Evolutionary conservation across 2,888 invertebrate genomes (phyloP).

Genomic region (Blastobasis adustella): DNA sequence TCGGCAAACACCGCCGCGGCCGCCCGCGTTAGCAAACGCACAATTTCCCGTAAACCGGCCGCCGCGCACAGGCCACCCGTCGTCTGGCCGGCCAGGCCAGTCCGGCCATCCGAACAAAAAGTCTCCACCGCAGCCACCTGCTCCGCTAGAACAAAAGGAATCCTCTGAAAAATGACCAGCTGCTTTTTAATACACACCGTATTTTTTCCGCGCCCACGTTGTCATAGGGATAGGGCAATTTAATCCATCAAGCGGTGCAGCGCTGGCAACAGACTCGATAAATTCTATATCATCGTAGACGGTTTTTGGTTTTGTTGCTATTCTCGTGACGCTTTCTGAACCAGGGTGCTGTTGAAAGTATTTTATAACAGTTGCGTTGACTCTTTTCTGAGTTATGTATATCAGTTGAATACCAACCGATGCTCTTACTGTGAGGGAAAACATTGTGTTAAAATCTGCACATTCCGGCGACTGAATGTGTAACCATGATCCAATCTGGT

Average conservation of each 20-base stretch:
- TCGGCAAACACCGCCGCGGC: slow-evolving; percentile 45
- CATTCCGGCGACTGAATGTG: too few relatives aligned
- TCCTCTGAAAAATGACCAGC: slow-evolving; percentile 74
- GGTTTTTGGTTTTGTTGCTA: slow-evolving; percentile 68
- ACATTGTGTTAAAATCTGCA: too few relatives aligned
- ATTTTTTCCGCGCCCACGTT: slow-evolving; percentile 72
- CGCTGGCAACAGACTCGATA: slow-evolving; percentile 61
- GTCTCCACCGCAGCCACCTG: slow-evolving; percentile 38
- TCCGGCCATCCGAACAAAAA: slow-evolving; percentile 25
- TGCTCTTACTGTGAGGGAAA: too few relatives aligned
- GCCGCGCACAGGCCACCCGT: slow-evolving; percentile 24
- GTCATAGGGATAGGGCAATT: slow-evolving; percentile 75
- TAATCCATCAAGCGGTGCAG: slow-evolving; percentile 70
- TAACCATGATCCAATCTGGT: too few relatives aligned
- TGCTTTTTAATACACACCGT: slow-evolving; percentile 70
- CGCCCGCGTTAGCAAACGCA: slow-evolving; percentile 46
- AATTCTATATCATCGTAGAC: slow-evolving; percentile 67
- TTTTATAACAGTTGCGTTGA: too few relatives aligned
- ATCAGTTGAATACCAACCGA: too few relatives aligned
- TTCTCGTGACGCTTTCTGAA: slow-evolving; percentile 23
- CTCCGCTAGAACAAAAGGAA: slow-evolving; percentile 68
- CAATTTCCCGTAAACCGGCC: slow-evolving; percentile 38
- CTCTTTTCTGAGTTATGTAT: too few relatives aligned
- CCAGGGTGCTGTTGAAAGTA: too few relatives aligned
- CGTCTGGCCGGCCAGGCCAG: slow-evolving; percentile 11